phyloP scores from a whole-genome alignment of 1,140 invertebrate genomes.

The Gonatopus flavifemur region DNA sequence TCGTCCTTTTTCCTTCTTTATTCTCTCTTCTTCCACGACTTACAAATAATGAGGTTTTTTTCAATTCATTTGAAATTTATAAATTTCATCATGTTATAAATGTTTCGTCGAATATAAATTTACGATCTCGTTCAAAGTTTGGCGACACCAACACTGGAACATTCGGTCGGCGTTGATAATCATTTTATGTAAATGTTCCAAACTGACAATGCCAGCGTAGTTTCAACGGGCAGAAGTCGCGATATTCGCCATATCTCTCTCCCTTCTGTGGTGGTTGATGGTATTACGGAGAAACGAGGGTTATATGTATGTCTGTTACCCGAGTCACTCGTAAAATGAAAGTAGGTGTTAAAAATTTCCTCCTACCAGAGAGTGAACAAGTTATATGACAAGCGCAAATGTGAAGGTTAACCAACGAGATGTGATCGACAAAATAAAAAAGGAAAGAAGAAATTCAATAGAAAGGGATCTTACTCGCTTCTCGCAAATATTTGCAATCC shows the following conservation, averaged over 20 bases:
- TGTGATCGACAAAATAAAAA: background rate
- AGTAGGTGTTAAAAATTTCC: slow-evolving; percentile 50
- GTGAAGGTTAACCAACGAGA: background rate
- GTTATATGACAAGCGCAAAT: slow-evolving; percentile 4
- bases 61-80: too few species aligned
- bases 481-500: too few species aligned
- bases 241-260: slow-evolving; percentile 12
- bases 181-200: slow-evolving; percentile 53
- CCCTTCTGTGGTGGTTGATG: background rate
- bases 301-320: slow-evolving; percentile 39
- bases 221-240: slow-evolving; percentile 11
- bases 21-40: too few species aligned
- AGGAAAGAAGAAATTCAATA: too few species aligned
- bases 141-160: too few species aligned
- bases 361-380: too few species aligned
- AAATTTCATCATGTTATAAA: too few species aligned
- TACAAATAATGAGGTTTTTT: too few species aligned
- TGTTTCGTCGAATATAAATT: too few species aligned
- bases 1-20: background rate
- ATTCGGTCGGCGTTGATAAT: slow-evolving; percentile 42
- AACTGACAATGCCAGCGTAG: slow-evolving; percentile 18
- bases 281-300: slow-evolving; percentile 14
- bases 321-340: slow-evolving; percentile 49
- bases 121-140: too few species aligned
- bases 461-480: too few species aligned